A percentile compares a stretch with the other conserved stretches of the same genome.
Evolutionary conservation across 2,797 vertebrate genomes (phyloP).

Genomic region (Pantherophis alleghaniensis): DNA sequence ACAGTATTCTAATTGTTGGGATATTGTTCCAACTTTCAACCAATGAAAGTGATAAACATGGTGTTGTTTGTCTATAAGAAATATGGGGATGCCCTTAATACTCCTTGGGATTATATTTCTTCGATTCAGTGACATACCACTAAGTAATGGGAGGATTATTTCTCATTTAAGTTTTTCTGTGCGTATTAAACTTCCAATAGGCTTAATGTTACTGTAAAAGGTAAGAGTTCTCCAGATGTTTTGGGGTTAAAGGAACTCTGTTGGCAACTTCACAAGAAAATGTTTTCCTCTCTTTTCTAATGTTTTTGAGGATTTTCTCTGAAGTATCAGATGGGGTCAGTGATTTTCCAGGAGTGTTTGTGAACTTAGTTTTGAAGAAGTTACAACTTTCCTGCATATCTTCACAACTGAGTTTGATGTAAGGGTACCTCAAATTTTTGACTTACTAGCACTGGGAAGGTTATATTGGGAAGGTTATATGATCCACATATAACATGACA

Average conservation of each 20-base stretch:
- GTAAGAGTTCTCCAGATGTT: not conserved
- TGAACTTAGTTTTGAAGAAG: not conserved
- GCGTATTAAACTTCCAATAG: not conserved
- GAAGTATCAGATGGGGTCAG: not conserved
- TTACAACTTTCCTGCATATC: not conserved
- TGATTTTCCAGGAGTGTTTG: not conserved
- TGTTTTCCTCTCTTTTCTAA: not conserved
- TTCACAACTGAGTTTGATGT: not conserved
- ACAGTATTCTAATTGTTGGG: not conserved
- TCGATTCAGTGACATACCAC: not conserved
- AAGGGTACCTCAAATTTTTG: not conserved
- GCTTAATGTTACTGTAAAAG: not conserved
- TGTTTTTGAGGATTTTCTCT: not conserved
- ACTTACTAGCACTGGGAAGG: not conserved
- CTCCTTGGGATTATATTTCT: not conserved
- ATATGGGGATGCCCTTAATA: not conserved
- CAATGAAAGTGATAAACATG: not conserved
- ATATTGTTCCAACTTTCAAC: not conserved
- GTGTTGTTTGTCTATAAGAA: not conserved
- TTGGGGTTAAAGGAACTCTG: not conserved
- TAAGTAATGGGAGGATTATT: not conserved
- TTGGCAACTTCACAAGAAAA: not conserved
- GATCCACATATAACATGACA: not conserved
- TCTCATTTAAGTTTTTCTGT: not conserved
- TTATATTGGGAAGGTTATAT: too few species aligned